Evolutionary conservation across 1,140 invertebrate species (phyloP), one percentile per base, ranked within the genome.

Genomic region (Bombus superbus): DNA sequence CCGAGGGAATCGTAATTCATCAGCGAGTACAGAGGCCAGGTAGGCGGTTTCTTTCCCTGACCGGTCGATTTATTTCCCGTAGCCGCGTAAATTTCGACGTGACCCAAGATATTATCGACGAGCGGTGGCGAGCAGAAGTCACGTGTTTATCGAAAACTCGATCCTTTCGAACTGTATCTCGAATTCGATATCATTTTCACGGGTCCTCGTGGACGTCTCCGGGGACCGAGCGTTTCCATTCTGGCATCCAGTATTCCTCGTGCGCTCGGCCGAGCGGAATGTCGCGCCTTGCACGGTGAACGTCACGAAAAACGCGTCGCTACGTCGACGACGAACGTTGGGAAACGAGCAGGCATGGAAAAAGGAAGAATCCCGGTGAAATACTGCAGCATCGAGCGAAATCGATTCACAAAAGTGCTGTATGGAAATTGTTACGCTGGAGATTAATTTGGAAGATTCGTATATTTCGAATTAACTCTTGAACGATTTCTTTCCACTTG

Each of bases 151-250:
- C 82, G 42, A 18, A 10, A 59, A 85, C 78, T 47, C 72, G 66
- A 47, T 22, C 77, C 32, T 32, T 25, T 53, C 71, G 13, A 28
- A 15, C 10, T 44, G 66, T 66, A 62, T 81, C 78, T 81, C 59
- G 86, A 89, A 89, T 89, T 89, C 75, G 80, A 89, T 89, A 86
- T 89, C 88, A 79, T 59, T 89, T 89, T 89, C 82, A 86, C 74
- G 84, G 75, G 81, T 80, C 53, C 64, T 28, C 53, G 38, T 59
- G 59, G 62, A 44, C 68, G 73, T 86, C 87, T n/a, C 73, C 53
- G 11, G 78, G 47, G 64, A 85, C 38, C 66, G n/a, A 66, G 78
- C 71, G 44, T 68, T 77, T 79, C 86, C 47, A 87, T 89, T 87
- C 89, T 13, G 53, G 22, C 57, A 11, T 53, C 22, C 44, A 18